Base-by-base conservation (phyloP, 2,888 invertebrate genomes). In the Periphyllus acericola region DNA sequence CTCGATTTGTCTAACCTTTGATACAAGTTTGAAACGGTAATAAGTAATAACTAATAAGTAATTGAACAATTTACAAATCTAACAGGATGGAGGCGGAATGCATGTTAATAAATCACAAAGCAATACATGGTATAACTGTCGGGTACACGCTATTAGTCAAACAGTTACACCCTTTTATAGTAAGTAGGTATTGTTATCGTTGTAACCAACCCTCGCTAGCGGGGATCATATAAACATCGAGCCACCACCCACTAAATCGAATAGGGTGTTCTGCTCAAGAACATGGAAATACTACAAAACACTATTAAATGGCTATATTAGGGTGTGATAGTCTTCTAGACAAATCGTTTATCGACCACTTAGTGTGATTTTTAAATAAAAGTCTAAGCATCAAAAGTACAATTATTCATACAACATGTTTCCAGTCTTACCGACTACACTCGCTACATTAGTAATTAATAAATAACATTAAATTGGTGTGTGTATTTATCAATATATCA, bases 81-180 rank as follows among this genome's bases (percentile, higher is more conserved):
- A 21, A 36, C 34, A 55, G 46, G 40, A 21, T 25, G 32, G 14
- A 76, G 66, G 78, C 2, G 68, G 68, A 68, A 71, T 71, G 52
- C 66, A 72, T 72, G 79, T 80, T 86, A 80, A 86, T 86, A 86
- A 86, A 86, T 86, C 86, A 86, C 72, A 29, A 86, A 32, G 86
- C 79, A 60, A 86, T 86, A 86, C 79, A 60, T 55, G 79, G 78
- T 79, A 86, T 79, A 72, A 86, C 86, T 86, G 86, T 86, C 86
- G 86, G 71, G 86, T 79, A 86, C 79, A 86, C 29, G 71, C 79
- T 86, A 86, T 86, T 86, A 86, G 86, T 86, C 86, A 86, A 86
- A 86, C 86, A 79, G 86, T 86, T 86, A 86, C 86, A 86, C 86
- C 86, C 86, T 86, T 86, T 86, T 86, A 86, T 55, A 86, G 86